Conservation (phyloP, 30 jellyfish, hydroid and myxozoan genomes). For the Hydractinia symbiolongicarpus region DNA sequence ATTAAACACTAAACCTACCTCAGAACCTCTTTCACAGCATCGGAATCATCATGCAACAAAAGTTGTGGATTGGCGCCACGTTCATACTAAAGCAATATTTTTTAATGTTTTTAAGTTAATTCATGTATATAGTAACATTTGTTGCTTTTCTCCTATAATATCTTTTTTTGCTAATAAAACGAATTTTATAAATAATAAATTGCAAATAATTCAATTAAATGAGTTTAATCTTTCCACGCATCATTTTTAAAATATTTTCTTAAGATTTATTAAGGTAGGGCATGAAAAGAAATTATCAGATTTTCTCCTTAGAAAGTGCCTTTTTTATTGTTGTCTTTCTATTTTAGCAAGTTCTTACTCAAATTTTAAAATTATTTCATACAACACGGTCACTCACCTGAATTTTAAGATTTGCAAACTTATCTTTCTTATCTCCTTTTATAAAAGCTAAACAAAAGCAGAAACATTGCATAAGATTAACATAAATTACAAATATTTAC, state of each 20-base stretch:
- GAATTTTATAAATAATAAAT: background rate
- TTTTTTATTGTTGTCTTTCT: too few relatives aligned
- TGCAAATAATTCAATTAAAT: background rate
- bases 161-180: too few relatives aligned
- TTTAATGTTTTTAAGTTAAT: background rate
- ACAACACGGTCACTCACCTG: constrained; percentile 40
- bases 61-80: constrained; percentile 90
- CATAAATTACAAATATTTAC: too few relatives aligned
- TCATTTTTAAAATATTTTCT: too few relatives aligned
- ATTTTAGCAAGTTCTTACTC: too few relatives aligned
- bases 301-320: too few relatives aligned
- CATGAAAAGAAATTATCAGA: too few relatives aligned
- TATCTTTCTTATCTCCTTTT: constrained; percentile 56
- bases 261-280: too few relatives aligned
- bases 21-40: constrained; percentile 74
- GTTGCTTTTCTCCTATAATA: too few relatives aligned
- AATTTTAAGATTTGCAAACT: constrained; percentile 69
- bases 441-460: constrained; percentile 53
- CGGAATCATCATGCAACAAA: constrained; percentile 67
- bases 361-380: background rate
- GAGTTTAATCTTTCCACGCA: too few relatives aligned
- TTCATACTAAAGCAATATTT: constrained; percentile 47
- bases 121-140: too few relatives aligned
- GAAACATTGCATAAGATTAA: too few relatives aligned
- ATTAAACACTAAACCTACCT: constrained; percentile 39